Conservation (phyloP, 1,140 invertebrate species). For the Gerris buenoi region DNA sequence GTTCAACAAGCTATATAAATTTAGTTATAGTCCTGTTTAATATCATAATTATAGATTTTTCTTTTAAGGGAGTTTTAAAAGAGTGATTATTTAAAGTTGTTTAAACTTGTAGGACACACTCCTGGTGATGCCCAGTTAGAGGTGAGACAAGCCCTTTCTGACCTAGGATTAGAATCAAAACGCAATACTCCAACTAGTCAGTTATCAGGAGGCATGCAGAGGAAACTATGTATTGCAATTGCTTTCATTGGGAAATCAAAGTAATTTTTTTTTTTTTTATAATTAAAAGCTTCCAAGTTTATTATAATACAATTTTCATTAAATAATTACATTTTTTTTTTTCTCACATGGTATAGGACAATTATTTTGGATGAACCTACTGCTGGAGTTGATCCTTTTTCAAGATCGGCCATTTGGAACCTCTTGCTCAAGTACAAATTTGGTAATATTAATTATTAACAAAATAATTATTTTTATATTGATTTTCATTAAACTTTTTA, state of each 20-base stretch:
- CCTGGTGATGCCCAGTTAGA: conserved; percentile 30
- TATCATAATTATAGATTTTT: no score
- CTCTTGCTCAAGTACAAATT: conserved; percentile 30
- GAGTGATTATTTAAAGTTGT: no score
- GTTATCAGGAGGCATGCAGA: conserved; percentile 71
- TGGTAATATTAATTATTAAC: no score
- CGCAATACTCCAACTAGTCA: conserved; percentile 24
- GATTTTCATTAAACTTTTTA: no score
- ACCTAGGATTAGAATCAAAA: conserved; percentile 42
- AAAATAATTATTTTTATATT: no score
- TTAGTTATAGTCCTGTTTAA: no score
- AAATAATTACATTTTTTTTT: conserved; percentile 37
- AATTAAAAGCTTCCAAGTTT: no score
- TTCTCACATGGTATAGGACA: conserved; percentile 38
- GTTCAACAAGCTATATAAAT: no score
- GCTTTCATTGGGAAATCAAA: conserved; percentile 51
- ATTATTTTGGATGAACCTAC: conserved; percentile 60
- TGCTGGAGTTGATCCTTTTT: conserved; percentile 41
- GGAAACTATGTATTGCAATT: conserved; percentile 62
- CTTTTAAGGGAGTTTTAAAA: no score
- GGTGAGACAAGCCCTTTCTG: conserved; percentile 31
- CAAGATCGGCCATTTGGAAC: conserved; percentile 44
- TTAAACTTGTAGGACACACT: neutral
- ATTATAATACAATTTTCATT: no score
- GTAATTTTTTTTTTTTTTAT: conserved; percentile 45